phyloP scores from a whole-genome alignment of 1,140 invertebrate species.

The Batillaria attramentaria region DNA sequence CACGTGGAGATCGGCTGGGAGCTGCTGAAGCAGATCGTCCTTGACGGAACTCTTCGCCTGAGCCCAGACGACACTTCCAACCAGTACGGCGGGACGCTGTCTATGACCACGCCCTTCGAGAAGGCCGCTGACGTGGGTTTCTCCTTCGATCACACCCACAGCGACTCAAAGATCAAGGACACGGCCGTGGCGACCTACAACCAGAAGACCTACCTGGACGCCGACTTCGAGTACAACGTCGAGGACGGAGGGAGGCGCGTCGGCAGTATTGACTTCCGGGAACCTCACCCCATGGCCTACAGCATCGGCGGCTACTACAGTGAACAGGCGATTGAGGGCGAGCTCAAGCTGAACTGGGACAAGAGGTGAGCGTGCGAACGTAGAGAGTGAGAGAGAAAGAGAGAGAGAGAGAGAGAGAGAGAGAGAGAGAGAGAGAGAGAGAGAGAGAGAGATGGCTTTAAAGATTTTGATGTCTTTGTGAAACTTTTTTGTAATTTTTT shows the following conservation, averaged over 20 bases:
- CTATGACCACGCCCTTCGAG: conserved; percentile 45
- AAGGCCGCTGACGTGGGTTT: conserved; percentile 28
- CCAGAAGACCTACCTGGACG: conserved; percentile 51
- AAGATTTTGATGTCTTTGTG: too few species aligned
- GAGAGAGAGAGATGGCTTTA: too few species aligned
- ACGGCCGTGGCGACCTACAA: conserved; percentile 43
- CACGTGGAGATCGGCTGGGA: conserved; percentile 35
- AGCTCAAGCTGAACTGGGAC: conserved; percentile 56
- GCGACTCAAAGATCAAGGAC: conserved; percentile 26
- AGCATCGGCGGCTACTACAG: conserved; percentile 36
- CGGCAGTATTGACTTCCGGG: conserved; percentile 37
- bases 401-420: too few species aligned
- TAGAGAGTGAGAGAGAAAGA: too few species aligned
- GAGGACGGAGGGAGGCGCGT: conserved; percentile 38
- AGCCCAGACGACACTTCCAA: not conserved
- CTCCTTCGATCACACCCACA: conserved; percentile 32
- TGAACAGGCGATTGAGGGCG: conserved; percentile 38
- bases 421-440: too few species aligned
- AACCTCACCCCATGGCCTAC: conserved; percentile 53
- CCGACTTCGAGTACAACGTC: conserved; percentile 39
- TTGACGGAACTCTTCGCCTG: not conserved
- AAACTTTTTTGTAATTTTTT: too few species aligned
- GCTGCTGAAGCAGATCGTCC: conserved; percentile 26
- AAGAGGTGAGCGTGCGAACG: too few species aligned
- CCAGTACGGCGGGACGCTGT: not conserved